Base-by-base conservation (phyloP, 2,888 invertebrate species). In the Dendrolimus houi region DNA sequence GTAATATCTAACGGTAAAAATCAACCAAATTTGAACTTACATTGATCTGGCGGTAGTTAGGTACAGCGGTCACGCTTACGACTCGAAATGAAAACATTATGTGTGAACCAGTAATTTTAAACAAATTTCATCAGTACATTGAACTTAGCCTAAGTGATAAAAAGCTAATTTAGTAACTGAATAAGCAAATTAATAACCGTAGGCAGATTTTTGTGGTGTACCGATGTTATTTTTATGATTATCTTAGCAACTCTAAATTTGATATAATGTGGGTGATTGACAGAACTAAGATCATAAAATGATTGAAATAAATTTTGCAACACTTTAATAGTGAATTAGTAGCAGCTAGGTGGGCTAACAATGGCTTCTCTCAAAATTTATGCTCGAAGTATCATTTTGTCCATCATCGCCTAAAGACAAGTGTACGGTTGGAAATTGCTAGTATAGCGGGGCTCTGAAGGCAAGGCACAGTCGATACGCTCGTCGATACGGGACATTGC, bases 21-120 rank as follows among this genome's bases (percentile, higher is more conserved):
- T 77, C 73, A 68, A 72, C 75, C 68, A 74, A 85, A 86, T 83
- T 85, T 83, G 75, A 75, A 74, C 78, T 79, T 85, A 81, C 80
- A 84, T 81, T 79, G 81, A 82, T 85, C 73, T 75, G 72, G 75
- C 74, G 69, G 76, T 75, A 75, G 79, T 81, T 83, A 80, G 77
- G 73, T 69, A 73, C 79, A 74, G 77, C 74, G 76, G 83, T 83
- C 87, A 87, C 85, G 85, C 86, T 81, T 80, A 80, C 80, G 75
- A 72, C 71, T 64, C 79, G 72, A 77, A 81, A 83, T 84, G 82
- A 87, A 87, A 88, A 87, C 80, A 86, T 85, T 81, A 83, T 75
- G 84, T 84, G 85, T 87, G 83, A 87, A 84, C 87, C 87, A 79
- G 83, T 87, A 83, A 88, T 88, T 87, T 88, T 74, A 78, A 77